Conservation (phyloP, 2,113 vertebrate genomes). For the Boulengeromyrus knoepffleri region DNA sequence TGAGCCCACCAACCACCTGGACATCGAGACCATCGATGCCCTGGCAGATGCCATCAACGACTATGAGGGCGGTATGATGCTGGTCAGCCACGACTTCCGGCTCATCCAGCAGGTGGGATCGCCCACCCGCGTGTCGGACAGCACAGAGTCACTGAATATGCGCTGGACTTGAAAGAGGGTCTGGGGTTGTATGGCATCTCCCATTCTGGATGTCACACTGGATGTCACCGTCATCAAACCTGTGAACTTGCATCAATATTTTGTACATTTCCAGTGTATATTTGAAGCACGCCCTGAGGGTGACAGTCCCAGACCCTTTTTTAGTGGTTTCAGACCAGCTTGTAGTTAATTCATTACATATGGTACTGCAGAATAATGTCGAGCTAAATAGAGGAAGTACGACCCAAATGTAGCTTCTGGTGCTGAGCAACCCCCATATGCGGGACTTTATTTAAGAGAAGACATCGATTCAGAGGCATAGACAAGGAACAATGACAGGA, state of each 20-base stretch:
- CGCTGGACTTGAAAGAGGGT: not conserved
- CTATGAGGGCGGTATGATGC: conserved; percentile 95
- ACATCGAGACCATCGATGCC: conserved; percentile 94
- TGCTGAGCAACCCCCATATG: no score
- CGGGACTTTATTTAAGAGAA: no score
- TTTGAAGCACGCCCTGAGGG: not conserved
- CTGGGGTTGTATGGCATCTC: not conserved
- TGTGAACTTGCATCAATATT: not conserved
- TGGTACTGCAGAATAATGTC: not conserved
- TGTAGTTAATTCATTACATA: not conserved
- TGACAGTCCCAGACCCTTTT: not conserved
- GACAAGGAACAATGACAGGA: no score
- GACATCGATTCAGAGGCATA: no score
- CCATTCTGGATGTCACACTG: not conserved
- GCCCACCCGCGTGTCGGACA: not conserved
- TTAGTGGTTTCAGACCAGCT: not conserved
- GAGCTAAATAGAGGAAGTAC: no score
- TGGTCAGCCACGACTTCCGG: conserved; percentile 97
- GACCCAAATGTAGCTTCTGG: no score
- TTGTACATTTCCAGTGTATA: not conserved
- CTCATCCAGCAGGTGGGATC: conserved; percentile 86
- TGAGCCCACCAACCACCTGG: conserved; percentile 94
- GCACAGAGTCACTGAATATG: not conserved
- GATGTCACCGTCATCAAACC: not conserved
- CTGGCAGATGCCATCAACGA: conserved; percentile 93